These are phyloP conservation scores for Drosophila dives DNA, from an alignment of 2,888 invertebrate species.

Conservation along the genomic window DNA sequence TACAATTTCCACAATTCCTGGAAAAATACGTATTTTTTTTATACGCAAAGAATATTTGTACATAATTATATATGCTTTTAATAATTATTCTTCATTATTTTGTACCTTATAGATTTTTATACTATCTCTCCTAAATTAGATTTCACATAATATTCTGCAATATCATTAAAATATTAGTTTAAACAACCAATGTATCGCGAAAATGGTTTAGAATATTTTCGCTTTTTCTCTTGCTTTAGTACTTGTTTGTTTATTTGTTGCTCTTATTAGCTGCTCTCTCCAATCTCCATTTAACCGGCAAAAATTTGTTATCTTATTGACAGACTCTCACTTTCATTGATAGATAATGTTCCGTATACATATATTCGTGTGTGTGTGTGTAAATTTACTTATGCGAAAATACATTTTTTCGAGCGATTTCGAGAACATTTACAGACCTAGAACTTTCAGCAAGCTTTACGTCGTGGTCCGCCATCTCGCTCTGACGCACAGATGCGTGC, in stretches of 20 bases:
- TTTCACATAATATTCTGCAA: neutral
- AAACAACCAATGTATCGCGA: neutral
- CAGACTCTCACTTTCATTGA: conserved; percentile 59
- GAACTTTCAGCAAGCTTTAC: conserved; percentile 53
- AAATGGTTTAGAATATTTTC: conserved; percentile 3
- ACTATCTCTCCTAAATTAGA: neutral
- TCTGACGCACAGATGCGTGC: conserved; percentile 17
- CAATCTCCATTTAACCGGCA: neutral
- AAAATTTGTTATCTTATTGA: conserved; percentile 14
- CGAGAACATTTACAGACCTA: conserved; percentile 50
- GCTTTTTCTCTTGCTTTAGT: neutral
- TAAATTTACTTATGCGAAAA: conserved; percentile 1
- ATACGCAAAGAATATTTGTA: neutral
- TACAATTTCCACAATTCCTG: neutral
- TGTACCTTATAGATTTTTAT: neutral
- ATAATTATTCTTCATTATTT: neutral
- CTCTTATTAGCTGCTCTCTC: conserved; percentile 10
- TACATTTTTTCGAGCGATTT: conserved; percentile 36
- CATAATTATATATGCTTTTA: neutral
- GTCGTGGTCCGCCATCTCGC: conserved; percentile 10
- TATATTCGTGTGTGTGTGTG: neutral
- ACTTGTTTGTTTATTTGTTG: conserved; percentile 1
- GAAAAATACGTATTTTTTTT: neutral
- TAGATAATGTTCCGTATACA: conserved; percentile 43
- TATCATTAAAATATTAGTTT: neutral